Evolutionary conservation across 2,888 invertebrate species (phyloP), one percentile per base, ranked within the genome.

Genomic region (Drosophila dives): DNA sequence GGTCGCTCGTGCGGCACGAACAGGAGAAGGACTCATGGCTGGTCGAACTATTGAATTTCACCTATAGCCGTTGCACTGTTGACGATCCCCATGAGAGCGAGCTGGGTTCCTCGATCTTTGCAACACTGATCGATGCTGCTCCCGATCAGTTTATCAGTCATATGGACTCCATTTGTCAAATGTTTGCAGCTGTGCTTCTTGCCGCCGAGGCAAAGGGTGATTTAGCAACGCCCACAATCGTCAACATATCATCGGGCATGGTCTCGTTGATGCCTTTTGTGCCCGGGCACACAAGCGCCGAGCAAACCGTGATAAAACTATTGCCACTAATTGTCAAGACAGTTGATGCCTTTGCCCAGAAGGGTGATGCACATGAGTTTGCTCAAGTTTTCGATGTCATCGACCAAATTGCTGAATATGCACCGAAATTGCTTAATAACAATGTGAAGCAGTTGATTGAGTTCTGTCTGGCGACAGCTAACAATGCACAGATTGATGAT

Each of bases 1-100:
- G 96, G 32, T 94, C 95, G 0, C 93, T 97, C 64, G 95, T 96
- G 17, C 96, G 95, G 80, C 96, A 96, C 91, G 97, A 97, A 92
- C 94, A 96, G 78, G 94, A 95, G 0, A 88, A 91, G 33, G 91
- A 92, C 64, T 81, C 91, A 20, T 93, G 92, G 92, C 87, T 92
- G 77, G 75, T 72, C 3, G 92, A 93, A 34, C 85, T 93, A 2
- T 76, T 93, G 7, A 91, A 92, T 62, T 93, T 92, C 64, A 91
- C 93, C 45, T 93, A 91, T 70, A 85, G 78, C n/a, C 89, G 89
- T 53, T 92, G 92, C 70, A 90, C 80, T 54, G 87, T 91, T 3
- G 60, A 90, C 2, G 92, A 93, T 89, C 83, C 91, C 2, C 90
- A 86, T 36, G 90, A 92, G 85, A 92, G 91, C 69, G 93, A 93